A percentile compares a stretch with the other conserved stretches of the same genome.
These are phyloP conservation scores for Allolobophora icterica DNA, from an alignment of 2,888 invertebrate genomes.

Conservation along the genomic window DNA sequence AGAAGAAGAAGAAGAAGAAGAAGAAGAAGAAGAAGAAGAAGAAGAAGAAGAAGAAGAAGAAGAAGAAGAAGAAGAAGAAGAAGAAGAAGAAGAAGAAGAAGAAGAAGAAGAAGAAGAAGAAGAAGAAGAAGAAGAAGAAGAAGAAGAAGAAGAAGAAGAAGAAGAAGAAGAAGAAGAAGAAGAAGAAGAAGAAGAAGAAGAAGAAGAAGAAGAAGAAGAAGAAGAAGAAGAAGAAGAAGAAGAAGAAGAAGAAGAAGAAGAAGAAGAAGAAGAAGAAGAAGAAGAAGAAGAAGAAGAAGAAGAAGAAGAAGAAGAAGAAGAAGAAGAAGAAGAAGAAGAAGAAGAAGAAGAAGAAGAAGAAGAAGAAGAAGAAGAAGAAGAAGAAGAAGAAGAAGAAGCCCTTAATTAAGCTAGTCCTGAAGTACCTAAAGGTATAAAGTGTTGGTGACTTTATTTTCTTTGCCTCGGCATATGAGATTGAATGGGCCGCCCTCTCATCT, in stretches of 20 bases:
- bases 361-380: conserved; percentile 25
- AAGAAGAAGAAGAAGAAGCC: background rate
- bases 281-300: conserved; percentile 32
- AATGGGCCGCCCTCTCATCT: too few relatives aligned
- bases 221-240: conserved; percentile 32
- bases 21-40: conserved; percentile 32
- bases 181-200: conserved; percentile 32
- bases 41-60: conserved; percentile 31
- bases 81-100: conserved; percentile 32
- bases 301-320: conserved; percentile 32
- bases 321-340: conserved; percentile 32
- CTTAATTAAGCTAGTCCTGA: too few relatives aligned
- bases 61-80: conserved; percentile 31
- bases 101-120: conserved; percentile 32
- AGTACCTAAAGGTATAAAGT: too few relatives aligned
- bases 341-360: conserved; percentile 30
- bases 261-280: conserved; percentile 32
- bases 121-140: conserved; percentile 32
- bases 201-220: conserved; percentile 32
- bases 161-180: conserved; percentile 32
- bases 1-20: conserved; percentile 32
- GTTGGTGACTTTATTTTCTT: too few relatives aligned
- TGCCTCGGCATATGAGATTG: too few relatives aligned
- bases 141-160: conserved; percentile 30
- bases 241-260: conserved; percentile 31